Base-by-base conservation (phyloP, 2,113 vertebrate species). In the Peucedramus taeniatus region DNA sequence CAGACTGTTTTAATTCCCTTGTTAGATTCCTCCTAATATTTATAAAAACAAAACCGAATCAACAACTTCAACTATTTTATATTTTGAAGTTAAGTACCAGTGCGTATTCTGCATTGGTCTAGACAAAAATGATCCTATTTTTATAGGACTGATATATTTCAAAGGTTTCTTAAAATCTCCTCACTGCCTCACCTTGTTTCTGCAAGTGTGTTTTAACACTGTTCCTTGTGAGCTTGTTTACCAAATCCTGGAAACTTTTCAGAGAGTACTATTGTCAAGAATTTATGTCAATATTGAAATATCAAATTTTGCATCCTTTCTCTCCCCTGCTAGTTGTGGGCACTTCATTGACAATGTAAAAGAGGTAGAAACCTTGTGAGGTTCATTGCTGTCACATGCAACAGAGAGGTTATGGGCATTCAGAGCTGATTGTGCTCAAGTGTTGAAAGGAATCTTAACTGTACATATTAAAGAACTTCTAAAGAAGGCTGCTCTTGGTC, bases 61-160 rank as follows among this genome's bases (percentile, higher is more conserved):
- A 71, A 69, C 37, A 63, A 33, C 13, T 40, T 78, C 47, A 71
- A 22, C 7, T 49, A 8, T 64, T 75, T 74, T 42, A 23, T 50
- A 64, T 39, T 86, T 83, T 85, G 33, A 74, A 61, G 24, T 77
- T 35, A 83, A 81, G 70, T 45, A 77, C 13, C 28, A 33, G 6
- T 42, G 10, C 0, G 0, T 57, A 30, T 80, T 90, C 11, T 0
- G 0, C 42, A 28, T 39, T 11, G 5, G 5, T 31, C 22, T 49
- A 40, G 66, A 53, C 15, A 83, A 16, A 88, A 71, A 93, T 61
- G 1, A 77, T 54, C 16, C 8, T 21, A 42, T 15, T 68, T 84
- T 50, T 42, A 30, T 51, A 65, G 15, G 10, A 69, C 31, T 2
- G 0, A 19, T 45, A 24, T 45, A 53, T 83, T 87, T 81, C 28